Percentiles rank a stretch among this genome's conserved stretches.
Conservation (phyloP, 2,797 vertebrate genomes). For the Chaetophractus vellerosus region DNA sequence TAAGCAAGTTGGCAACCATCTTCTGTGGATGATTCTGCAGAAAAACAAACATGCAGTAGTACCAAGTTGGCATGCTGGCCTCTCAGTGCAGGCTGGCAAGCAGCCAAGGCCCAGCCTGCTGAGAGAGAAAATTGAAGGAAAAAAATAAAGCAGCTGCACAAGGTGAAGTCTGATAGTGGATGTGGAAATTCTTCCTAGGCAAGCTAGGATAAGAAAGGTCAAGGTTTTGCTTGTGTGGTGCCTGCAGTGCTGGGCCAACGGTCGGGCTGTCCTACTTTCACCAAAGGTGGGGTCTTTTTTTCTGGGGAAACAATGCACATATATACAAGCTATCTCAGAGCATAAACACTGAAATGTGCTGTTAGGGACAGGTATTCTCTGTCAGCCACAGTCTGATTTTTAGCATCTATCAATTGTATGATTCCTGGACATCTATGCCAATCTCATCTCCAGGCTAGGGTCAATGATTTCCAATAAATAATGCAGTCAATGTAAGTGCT, state of each 20-base stretch:
- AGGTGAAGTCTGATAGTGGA: constrained; percentile 8
- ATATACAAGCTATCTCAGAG: background rate
- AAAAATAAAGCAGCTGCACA: constrained; percentile 21
- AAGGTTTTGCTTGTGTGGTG: background rate
- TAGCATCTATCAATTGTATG: background rate
- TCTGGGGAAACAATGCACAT: background rate
- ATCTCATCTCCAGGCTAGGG: background rate
- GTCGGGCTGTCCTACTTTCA: constrained; percentile 35
- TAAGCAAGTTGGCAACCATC: constrained; percentile 50
- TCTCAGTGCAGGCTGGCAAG: constrained; percentile 53
- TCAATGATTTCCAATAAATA: background rate
- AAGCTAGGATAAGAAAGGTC: background rate
- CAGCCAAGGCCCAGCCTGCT: constrained; percentile 71
- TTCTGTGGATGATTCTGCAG: constrained; percentile 41
- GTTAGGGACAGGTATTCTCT: background rate
- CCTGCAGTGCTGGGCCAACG: constrained; percentile 18
- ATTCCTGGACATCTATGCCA: constrained; percentile 25
- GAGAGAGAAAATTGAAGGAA: constrained; percentile 72
- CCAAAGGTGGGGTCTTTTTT: background rate
- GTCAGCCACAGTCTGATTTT: background rate
- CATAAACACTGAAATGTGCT: background rate
- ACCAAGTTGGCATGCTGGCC: constrained; percentile 5
- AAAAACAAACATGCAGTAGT: background rate
- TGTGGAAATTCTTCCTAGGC: constrained; percentile 39
- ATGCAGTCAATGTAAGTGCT: background rate